Percentiles rank a stretch among this genome's conserved stretches.
Conservation (phyloP, 2,888 invertebrate species). For the Caenorhabditis sp. region DNA sequence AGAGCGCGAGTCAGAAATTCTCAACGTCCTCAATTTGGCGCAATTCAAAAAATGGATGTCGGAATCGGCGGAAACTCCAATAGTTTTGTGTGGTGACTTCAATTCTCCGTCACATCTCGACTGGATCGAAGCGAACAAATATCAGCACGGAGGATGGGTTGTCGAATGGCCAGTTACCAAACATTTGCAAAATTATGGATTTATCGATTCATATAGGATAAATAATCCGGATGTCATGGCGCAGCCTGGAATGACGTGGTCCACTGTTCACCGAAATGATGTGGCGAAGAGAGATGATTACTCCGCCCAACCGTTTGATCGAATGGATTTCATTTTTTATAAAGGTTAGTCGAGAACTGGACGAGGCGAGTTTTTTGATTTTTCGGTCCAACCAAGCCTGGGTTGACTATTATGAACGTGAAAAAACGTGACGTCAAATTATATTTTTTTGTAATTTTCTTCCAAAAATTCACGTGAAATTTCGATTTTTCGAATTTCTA, state of each 20-base stretch:
- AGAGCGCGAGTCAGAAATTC: slow-evolving; percentile 35
- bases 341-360: slow-evolving; percentile 40
- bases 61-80: slow-evolving; percentile 41
- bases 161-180: slow-evolving; percentile 60
- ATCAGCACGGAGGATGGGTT: slow-evolving; percentile 54
- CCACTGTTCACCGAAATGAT: slow-evolving; percentile 58
- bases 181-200: slow-evolving; percentile 42
- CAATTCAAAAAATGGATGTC: slow-evolving; percentile 45
- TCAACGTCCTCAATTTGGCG: slow-evolving; percentile 31
- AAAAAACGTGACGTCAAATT: no score
- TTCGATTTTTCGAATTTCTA: no score
- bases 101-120: slow-evolving; percentile 65
- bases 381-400: no score
- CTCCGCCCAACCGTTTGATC: slow-evolving; percentile 62
- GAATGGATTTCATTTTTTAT: slow-evolving; percentile 65
- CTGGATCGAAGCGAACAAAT: slow-evolving; percentile 49
- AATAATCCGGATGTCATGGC: slow-evolving; percentile 50
- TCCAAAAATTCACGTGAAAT: no score
- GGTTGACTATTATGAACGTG: no score
- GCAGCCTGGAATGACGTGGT: slow-evolving; percentile 63
- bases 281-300: slow-evolving; percentile 50
- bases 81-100: slow-evolving; percentile 64
- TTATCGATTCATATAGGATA: slow-evolving; percentile 56
- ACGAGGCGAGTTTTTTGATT: neutral
- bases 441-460: no score